A percentile compares a stretch with the other conserved stretches of the same genome.
These are phyloP conservation scores for Leptopilina boulardi DNA, from an alignment of 1,140 invertebrate species.

Conservation along the genomic window DNA sequence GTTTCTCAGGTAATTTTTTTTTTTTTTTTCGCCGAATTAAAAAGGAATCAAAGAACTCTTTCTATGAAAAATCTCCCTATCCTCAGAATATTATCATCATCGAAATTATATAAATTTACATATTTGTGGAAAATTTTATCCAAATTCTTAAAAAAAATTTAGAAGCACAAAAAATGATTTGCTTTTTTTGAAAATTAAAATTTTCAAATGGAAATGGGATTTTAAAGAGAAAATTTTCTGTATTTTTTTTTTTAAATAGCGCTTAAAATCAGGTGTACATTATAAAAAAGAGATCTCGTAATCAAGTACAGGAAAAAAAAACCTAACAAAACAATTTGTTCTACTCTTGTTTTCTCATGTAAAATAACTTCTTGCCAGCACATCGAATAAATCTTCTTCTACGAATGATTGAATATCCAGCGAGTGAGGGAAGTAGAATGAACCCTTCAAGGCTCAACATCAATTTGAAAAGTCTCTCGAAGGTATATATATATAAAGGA, in stretches of 20 bases:
- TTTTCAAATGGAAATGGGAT: too few species aligned
- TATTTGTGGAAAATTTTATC: too few species aligned
- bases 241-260: too few species aligned
- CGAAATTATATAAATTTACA: too few species aligned
- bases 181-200: too few species aligned
- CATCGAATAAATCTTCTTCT: constrained; percentile 14
- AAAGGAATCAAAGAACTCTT: neutral
- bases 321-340: constrained; percentile 14
- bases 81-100: too few species aligned
- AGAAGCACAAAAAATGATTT: too few species aligned
- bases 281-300: neutral
- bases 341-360: constrained; percentile 13
- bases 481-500: too few species aligned
- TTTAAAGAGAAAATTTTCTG: too few species aligned
- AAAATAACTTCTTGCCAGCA: neutral
- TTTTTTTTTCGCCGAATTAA: neutral
- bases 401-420: constrained; percentile 4
- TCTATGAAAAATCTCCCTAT: neutral
- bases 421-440: neutral
- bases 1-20: constrained; percentile 4
- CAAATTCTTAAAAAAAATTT: too few species aligned
- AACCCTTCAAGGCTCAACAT: constrained; percentile 8
- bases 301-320: neutral
- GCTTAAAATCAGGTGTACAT: too few species aligned
- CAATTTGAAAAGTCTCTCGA: neutral